phyloP scores from a whole-genome alignment of 2,113 vertebrate species.

The Garra rufa region DNA sequence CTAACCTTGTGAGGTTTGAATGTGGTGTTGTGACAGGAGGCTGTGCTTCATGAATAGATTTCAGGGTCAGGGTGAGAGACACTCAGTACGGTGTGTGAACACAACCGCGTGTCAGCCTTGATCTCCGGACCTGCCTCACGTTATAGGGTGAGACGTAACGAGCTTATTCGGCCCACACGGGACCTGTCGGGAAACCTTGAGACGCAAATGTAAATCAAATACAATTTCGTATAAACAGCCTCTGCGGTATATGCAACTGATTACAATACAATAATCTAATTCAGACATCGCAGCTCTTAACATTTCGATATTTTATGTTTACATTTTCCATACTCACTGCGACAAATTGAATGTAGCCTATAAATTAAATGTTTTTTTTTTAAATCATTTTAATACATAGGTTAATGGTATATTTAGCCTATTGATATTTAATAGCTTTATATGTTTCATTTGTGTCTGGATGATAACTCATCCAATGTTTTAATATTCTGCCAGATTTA shows the following conservation, averaged over 20 bases:
- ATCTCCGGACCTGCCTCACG: constrained; percentile 30
- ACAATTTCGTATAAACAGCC: background rate
- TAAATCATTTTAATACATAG: background rate
- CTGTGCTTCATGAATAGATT: constrained; percentile 35
- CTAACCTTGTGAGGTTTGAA: constrained; percentile 6
- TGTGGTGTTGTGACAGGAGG: constrained; percentile 49
- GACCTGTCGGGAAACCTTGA: background rate
- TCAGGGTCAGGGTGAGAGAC: constrained; percentile 47
- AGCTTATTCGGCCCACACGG: background rate
- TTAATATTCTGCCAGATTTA: background rate
- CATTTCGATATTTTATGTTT: background rate
- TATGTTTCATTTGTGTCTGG: background rate
- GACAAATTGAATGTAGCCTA: background rate
- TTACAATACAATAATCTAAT: background rate
- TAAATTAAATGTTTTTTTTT: background rate
- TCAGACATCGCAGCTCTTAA: background rate
- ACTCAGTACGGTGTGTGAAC: background rate
- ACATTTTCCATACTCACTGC: background rate
- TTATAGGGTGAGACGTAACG: constrained; percentile 13
- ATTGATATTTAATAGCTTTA: background rate
- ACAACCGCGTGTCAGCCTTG: constrained; percentile 48
- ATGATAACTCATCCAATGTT: background rate
- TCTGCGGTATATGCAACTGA: background rate
- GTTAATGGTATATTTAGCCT: background rate
- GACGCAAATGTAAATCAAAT: constrained; percentile 14